Evolutionary conservation across 2,113 vertebrate genomes (phyloP).

Genomic region (Pimephales promelas): DNA sequence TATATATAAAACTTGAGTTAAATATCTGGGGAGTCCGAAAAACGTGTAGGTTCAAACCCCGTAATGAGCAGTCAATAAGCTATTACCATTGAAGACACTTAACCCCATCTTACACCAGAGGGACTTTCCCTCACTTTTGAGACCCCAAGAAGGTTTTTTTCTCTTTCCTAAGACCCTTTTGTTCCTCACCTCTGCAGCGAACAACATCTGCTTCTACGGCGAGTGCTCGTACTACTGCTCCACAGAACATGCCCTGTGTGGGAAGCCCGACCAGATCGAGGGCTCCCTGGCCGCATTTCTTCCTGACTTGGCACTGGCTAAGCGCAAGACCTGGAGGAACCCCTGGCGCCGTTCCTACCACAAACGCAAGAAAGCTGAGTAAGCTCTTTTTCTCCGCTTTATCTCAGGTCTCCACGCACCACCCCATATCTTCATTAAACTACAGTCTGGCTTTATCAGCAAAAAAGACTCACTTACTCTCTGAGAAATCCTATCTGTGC

Average conservation of each 20-base stretch:
- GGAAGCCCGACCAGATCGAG: conserved; percentile 93
- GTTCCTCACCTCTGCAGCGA: conserved; percentile 75
- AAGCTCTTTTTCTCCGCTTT: conserved; percentile 62
- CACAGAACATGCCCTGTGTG: conserved; percentile 94
- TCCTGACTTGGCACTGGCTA: conserved; percentile 90
- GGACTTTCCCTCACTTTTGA: not conserved
- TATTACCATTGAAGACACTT: conserved; percentile 7
- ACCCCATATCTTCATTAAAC: conserved; percentile 55
- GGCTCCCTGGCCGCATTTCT: conserved; percentile 95
- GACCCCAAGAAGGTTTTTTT: not conserved
- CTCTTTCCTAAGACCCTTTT: not conserved
- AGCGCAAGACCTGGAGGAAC: conserved; percentile 97
- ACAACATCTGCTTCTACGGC: conserved; percentile 97
- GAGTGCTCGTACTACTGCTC: conserved; percentile 99
- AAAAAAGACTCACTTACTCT: conserved; percentile 40
- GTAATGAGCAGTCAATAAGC: not conserved
- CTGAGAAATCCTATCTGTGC: conserved; percentile 19
- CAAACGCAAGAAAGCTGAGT: conserved; percentile 99
- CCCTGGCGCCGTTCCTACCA: conserved; percentile 97
- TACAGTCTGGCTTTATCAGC: conserved; percentile 51
- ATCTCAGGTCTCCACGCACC: conserved; percentile 55
- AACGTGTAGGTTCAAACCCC: not conserved
- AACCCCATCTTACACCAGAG: not conserved
- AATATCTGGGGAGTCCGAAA: not conserved
- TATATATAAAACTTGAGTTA: not conserved